phyloP scores from a whole-genome alignment of 1,140 invertebrate species.

The Dendroctonus ponderosae region DNA sequence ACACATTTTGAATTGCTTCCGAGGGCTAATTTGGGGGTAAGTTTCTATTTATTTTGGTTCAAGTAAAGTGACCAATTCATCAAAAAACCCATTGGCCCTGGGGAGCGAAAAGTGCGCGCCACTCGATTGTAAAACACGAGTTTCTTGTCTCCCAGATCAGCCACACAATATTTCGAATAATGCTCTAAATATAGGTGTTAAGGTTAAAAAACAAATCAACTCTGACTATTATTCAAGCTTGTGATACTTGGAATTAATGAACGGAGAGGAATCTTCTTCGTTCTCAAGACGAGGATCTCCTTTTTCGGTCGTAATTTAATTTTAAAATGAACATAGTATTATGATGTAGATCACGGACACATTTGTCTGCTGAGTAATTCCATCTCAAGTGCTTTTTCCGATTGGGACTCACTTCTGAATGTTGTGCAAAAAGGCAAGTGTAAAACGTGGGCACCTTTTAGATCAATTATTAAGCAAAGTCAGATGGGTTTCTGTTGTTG shows the following conservation, averaged over 20 bases:
- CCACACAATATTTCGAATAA: slow-evolving; percentile 33
- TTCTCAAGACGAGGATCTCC: not conserved
- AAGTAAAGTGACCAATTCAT: too few species aligned
- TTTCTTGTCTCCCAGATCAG: slow-evolving; percentile 29
- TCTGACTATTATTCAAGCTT: slow-evolving; percentile 39
- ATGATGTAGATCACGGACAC: too few species aligned
- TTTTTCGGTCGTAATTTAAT: not conserved
- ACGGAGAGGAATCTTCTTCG: not conserved
- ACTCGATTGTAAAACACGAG: not conserved
- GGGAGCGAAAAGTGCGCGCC: too few species aligned
- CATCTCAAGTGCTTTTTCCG: not conserved
- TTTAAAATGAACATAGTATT: not conserved
- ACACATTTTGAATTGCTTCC: too few species aligned
- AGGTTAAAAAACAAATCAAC: slow-evolving; percentile 25
- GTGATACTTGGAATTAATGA: slow-evolving; percentile 44
- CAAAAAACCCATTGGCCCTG: too few species aligned
- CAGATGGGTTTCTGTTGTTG: slow-evolving; percentile 30
- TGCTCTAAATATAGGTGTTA: slow-evolving; percentile 37
- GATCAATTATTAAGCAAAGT: slow-evolving; percentile 27
- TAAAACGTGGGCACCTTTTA: slow-evolving; percentile 10
- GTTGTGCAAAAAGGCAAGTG: not conserved
- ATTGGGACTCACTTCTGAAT: not conserved
- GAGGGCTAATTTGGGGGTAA: too few species aligned
- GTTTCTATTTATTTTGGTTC: too few species aligned
- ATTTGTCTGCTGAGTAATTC: not conserved